Conservation (phyloP, 2,797 vertebrate genomes). For the Acanthurus lineatus region DNA sequence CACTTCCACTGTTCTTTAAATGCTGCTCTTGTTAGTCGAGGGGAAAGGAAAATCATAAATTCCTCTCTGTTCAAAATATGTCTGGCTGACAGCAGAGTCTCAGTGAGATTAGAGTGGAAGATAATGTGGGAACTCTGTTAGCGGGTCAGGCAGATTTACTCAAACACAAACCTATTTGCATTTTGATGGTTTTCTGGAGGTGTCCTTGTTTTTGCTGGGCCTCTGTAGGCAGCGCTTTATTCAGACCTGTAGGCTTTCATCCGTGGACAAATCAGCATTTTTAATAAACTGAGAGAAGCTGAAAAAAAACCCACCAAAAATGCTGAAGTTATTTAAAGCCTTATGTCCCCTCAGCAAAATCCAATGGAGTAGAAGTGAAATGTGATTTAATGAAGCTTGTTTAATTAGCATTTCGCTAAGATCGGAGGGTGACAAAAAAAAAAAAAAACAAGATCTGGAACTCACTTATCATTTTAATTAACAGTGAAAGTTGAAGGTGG, state of each 20-base stretch:
- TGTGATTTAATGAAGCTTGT: constrained; percentile 83
- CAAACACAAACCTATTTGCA: constrained; percentile 54
- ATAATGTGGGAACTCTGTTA: constrained; percentile 61
- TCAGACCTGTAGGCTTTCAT: constrained; percentile 63
- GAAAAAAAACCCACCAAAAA: constrained; percentile 21
- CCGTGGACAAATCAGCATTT: constrained; percentile 69
- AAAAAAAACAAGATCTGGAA: constrained; percentile 68
- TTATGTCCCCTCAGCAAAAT: constrained; percentile 74
- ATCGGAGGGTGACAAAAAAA: constrained; percentile 57
- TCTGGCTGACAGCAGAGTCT: constrained; percentile 52
- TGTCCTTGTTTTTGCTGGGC: constrained; percentile 42
- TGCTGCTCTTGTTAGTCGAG: constrained; percentile 53
- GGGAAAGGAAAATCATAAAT: constrained; percentile 41
- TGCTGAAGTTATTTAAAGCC: constrained; percentile 67
- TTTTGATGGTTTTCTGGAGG: constrained; percentile 58
- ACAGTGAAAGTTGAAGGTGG: constrained; percentile 70
- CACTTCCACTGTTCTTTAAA: constrained; percentile 62
- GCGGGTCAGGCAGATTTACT: constrained; percentile 59
- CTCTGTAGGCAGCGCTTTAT: constrained; percentile 46
- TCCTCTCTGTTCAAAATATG: constrained; percentile 27
- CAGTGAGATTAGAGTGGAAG: constrained; percentile 44
- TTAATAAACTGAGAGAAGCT: constrained; percentile 52
- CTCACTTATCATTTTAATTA: constrained; percentile 85
- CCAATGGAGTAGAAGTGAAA: constrained; percentile 71
- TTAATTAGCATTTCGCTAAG: constrained; percentile 82